These are phyloP conservation scores for Labroides dimidiatus DNA, from an alignment of 2,797 vertebrate species.

Conservation along the genomic window DNA sequence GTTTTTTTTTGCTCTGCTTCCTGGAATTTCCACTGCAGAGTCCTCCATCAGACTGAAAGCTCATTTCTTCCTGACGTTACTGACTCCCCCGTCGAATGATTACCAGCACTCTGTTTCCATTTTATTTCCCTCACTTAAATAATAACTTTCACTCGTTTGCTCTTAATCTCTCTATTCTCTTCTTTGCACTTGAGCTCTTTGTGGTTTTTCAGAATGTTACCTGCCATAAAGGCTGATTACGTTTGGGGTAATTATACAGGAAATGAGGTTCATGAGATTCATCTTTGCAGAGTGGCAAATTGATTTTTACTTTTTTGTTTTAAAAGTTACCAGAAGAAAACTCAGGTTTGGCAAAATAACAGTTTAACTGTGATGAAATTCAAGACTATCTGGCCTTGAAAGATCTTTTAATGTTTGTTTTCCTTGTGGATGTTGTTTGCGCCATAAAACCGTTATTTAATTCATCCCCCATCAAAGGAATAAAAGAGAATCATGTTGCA, in stretches of 20 bases:
- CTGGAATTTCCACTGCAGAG: background rate
- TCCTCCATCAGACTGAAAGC: slow-evolving; percentile 40
- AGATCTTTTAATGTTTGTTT: no score
- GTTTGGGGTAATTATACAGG: no score
- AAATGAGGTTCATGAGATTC: no score
- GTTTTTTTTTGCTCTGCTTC: slow-evolving; percentile 8
- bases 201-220: background rate
- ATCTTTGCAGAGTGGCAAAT: no score
- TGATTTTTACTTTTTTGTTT: no score
- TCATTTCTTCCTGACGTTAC: slow-evolving; percentile 33
- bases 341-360: background rate
- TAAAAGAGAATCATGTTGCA: background rate
- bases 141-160: slow-evolving; percentile 19
- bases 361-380: no score
- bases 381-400: no score
- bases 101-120: background rate
- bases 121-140: slow-evolving; percentile 26
- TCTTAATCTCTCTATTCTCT: slow-evolving; percentile 9
- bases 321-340: background rate
- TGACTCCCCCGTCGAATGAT: slow-evolving; percentile 30
- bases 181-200: background rate
- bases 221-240: background rate
- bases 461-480: no score
- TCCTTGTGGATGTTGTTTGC: no score
- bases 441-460: no score